These are phyloP conservation scores for Cepaea nemoralis DNA, from an alignment of 1,140 invertebrate genomes.

Conservation along the genomic window DNA sequence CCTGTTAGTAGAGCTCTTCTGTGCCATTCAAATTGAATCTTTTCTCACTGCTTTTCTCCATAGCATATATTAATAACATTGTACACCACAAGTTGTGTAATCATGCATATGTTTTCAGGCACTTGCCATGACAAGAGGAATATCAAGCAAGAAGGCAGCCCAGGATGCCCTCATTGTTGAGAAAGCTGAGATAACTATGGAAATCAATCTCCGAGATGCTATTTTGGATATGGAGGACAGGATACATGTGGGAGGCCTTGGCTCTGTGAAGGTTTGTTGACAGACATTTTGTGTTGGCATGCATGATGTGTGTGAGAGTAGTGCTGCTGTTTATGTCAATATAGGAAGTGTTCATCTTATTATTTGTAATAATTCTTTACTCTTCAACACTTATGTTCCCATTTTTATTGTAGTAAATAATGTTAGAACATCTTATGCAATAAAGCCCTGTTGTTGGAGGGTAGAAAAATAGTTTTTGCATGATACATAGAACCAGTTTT, in stretches of 20 bases:
- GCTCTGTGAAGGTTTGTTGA: slow-evolving; percentile 79
- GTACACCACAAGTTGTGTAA: too few relatives aligned
- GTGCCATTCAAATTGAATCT: too few relatives aligned
- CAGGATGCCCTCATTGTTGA: slow-evolving; percentile 55
- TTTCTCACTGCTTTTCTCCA: too few relatives aligned
- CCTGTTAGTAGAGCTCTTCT: too few relatives aligned
- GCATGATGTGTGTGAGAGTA: neutral
- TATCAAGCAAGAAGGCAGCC: slow-evolving; percentile 48
- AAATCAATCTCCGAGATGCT: slow-evolving; percentile 83
- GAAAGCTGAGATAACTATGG: slow-evolving; percentile 76
- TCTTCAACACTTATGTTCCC: too few relatives aligned
- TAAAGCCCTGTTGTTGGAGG: too few relatives aligned
- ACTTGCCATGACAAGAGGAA: slow-evolving; percentile 42
- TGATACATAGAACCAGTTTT: too few relatives aligned
- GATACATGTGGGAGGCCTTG: slow-evolving; percentile 85
- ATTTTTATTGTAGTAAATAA: too few relatives aligned
- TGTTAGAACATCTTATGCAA: too few relatives aligned
- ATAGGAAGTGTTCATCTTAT: neutral
- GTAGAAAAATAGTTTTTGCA: too few relatives aligned
- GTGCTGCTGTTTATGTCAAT: neutral
- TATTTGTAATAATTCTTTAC: too few relatives aligned
- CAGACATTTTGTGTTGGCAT: neutral
- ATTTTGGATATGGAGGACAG: slow-evolving; percentile 91
- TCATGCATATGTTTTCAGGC: slow-evolving; percentile 32
- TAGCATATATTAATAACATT: neutral